Conservation (phyloP, 2,113 vertebrate species). For the Narcine bancroftii region DNA sequence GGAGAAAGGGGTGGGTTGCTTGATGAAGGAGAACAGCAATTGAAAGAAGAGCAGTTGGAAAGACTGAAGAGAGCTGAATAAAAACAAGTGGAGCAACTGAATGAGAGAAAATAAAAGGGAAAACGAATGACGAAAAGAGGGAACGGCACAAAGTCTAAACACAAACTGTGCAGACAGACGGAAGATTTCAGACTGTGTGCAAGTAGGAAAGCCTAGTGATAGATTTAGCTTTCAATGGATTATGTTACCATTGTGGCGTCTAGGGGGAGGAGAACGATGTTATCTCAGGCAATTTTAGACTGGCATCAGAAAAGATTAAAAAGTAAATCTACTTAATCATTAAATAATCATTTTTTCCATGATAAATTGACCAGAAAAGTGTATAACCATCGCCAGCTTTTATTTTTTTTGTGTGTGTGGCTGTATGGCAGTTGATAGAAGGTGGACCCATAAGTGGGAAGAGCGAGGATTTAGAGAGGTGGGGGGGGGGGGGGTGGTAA, state of each 20-base stretch:
- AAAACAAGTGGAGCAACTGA: not conserved
- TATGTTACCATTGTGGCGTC: slow-evolving; percentile 33
- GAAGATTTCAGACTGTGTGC: slow-evolving; percentile 20
- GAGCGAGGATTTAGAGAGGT: not conserved
- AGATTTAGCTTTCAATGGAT: slow-evolving; percentile 35
- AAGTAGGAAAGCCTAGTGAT: slow-evolving; percentile 1
- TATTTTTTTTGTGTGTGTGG: not conserved
- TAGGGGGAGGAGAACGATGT: slow-evolving; percentile 23
- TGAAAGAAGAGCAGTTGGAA: not conserved
- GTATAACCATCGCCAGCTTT: not conserved
- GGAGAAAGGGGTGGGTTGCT: not conserved
- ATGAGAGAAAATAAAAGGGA: not conserved
- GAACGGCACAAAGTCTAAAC: slow-evolving; percentile 11
- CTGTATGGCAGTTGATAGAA: not conserved
- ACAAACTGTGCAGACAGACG: not conserved
- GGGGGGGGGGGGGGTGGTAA: not conserved
- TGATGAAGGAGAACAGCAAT: not conserved
- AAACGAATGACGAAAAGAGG: not conserved
- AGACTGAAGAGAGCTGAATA: not conserved
- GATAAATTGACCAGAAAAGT: slow-evolving; percentile 18
- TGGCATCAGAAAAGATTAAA: slow-evolving; percentile 36
- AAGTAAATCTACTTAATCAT: slow-evolving; percentile 33
- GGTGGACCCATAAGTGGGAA: not conserved
- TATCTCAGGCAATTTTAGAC: slow-evolving; percentile 29
- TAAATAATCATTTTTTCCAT: slow-evolving; percentile 26